Conservation (phyloP, 2,888 invertebrate species). For the Synanthedon formicaeformis region DNA sequence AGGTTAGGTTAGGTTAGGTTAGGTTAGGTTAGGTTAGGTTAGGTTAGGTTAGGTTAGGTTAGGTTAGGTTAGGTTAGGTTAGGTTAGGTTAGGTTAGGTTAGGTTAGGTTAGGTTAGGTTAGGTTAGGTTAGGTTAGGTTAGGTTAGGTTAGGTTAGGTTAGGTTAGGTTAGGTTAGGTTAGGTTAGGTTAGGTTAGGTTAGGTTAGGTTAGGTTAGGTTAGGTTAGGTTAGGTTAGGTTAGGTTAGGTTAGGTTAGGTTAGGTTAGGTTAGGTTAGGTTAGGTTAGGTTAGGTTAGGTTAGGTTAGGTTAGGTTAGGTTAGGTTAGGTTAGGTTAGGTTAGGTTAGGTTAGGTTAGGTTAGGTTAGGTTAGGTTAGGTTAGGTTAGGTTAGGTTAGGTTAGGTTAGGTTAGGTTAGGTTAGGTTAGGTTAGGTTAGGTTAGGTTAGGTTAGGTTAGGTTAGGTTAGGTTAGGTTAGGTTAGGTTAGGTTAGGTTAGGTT, state of each 20-base stretch:
- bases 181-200: conserved; percentile 9
- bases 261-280: conserved; percentile 6
- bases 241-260: conserved; percentile 6
- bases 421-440: conserved; percentile 8
- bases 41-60: conserved; percentile 9
- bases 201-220: conserved; percentile 9
- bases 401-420: conserved; percentile 10
- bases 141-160: conserved; percentile 7
- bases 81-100: conserved; percentile 11
- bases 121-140: conserved; percentile 8
- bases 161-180: conserved; percentile 8
- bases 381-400: conserved; percentile 11
- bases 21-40: conserved; percentile 7
- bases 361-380: conserved; percentile 9
- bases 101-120: conserved; percentile 10
- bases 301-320: conserved; percentile 6
- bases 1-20: conserved; percentile 6
- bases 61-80: conserved; percentile 9
- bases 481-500: conserved; percentile 9
- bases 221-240: conserved; percentile 8
- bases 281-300: conserved; percentile 6
- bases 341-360: conserved; percentile 9
- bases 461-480: conserved; percentile 8
- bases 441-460: conserved; percentile 7
- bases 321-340: conserved; percentile 7